Percentiles rank a stretch among this genome's conserved stretches.
Evolutionary conservation across 2,113 vertebrate genomes (phyloP).

Genomic region (Raja brachyura): DNA sequence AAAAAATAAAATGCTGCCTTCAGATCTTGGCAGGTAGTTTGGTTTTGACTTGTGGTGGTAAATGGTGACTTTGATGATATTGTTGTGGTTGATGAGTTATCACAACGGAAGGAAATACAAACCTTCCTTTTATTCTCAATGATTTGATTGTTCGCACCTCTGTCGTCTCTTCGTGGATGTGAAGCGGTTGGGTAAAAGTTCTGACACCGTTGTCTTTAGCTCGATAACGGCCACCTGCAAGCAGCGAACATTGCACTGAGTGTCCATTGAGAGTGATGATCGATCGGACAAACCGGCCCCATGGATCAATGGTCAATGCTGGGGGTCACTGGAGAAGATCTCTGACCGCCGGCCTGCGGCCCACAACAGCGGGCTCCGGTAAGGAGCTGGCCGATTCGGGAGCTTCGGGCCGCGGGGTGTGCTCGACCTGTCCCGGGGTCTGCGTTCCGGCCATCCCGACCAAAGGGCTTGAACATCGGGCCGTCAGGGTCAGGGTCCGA

Average conservation of each 20-base stretch:
- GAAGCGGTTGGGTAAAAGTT: not conserved
- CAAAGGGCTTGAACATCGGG: too few species aligned
- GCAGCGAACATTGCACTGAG: not conserved
- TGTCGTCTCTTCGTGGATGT: not conserved
- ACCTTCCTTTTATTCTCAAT: not conserved
- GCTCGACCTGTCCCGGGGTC: too few species aligned
- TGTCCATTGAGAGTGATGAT: not conserved
- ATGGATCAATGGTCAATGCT: not conserved
- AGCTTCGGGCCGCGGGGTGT: too few species aligned
- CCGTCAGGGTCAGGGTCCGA: too few species aligned
- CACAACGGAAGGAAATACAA: not conserved
- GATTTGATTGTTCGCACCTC: not conserved
- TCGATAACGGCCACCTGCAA: not conserved
- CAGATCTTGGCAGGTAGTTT: not conserved
- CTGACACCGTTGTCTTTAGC: not conserved
- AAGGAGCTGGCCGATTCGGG: too few species aligned
- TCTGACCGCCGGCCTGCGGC: too few species aligned
- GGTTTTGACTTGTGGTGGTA: not conserved
- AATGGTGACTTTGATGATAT: not conserved
- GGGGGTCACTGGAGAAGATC: too few species aligned
- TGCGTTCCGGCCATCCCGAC: too few species aligned
- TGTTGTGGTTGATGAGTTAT: not conserved
- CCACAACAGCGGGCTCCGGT: too few species aligned
- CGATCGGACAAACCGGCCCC: not conserved
- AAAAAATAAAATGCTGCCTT: not conserved